A percentile compares a stretch with the other conserved stretches of the same genome.
These are phyloP conservation scores for Idaea straminata DNA, from an alignment of 2,888 invertebrate genomes.

Conservation along the genomic window DNA sequence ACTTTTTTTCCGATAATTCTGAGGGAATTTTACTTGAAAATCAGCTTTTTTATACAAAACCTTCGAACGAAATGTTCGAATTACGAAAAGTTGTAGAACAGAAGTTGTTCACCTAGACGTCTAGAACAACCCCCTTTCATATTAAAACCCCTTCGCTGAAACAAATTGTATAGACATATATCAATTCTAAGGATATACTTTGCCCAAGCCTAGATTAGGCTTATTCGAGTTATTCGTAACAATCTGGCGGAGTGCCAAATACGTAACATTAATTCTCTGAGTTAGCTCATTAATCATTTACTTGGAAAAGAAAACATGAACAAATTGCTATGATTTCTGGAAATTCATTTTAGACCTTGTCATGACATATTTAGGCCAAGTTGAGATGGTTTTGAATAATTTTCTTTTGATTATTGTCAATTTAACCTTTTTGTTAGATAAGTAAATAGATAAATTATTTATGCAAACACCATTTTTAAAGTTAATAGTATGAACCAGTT, in stretches of 20 bases:
- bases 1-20: too few species aligned
- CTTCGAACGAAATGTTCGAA: too few species aligned
- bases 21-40: too few species aligned
- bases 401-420: neutral
- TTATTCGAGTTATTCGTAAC: neutral
- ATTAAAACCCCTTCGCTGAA: too few species aligned
- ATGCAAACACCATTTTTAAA: neutral
- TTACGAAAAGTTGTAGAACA: too few species aligned
- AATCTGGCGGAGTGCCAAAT: neutral
- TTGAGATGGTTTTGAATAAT: neutral
- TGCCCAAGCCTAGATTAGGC: neutral
- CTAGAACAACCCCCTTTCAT: too few species aligned
- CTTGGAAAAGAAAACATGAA: neutral
- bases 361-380: neutral
- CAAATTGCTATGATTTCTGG: slow-evolving; percentile 1
- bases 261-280: slow-evolving; percentile 1
- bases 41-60: too few species aligned
- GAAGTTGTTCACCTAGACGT: too few species aligned
- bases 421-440: neutral
- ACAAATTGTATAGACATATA: neutral
- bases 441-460: too few species aligned
- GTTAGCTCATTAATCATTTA: neutral
- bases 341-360: neutral
- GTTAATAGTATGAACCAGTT: too few species aligned
- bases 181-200: neutral